Evolutionary conservation across 2,888 invertebrate species (phyloP), one percentile per base, ranked within the genome.

Genomic region (Graphium colonna): DNA sequence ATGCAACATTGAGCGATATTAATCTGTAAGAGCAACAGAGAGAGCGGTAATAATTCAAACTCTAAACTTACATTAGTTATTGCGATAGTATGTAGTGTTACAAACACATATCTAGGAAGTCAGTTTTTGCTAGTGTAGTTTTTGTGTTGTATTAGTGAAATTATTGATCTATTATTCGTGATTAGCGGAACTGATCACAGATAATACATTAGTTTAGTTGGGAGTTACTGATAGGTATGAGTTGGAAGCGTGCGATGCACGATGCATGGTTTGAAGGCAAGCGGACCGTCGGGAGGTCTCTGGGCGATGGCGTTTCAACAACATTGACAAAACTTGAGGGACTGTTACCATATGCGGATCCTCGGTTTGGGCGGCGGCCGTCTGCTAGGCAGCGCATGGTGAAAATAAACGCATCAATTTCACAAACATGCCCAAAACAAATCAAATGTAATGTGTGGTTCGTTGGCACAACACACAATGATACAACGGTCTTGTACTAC

Each of bases 331-430:
- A 74, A 72, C 72, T 64, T 67, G 66, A 63, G 66, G 73, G 72
- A 74, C 73, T 73, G 71, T 96, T 96, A 96, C 96, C 96, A 96
- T 93, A 96, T 94, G 92, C 94, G 94, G 91, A 96, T 95, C 95
- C 96, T 94, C 91, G 96, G 95, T 92, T 95, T 94, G 82, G 95
- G 93, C 85, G 94, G 94, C 90, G 95, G 95, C 94, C 95, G 93
- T 92, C 94, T 94, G 91, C 81, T 69, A 75, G 75, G 67, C 79
- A 75, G 73, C 80, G 79, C 83, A 79, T 75, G 92, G 91, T 91
- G 91, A 87, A 91, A 91, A 87, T 74, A 89, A 86, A 88, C 70
- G 69, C 58, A 76, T 67, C 74, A 39, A 67, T 69, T 75, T 77
- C 77, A 78, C 75, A 75, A 66, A 66, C 70, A 62, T 71, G 70